Base-by-base conservation (phyloP, 2,888 invertebrate genomes). In the Acanthosoma haemorrhoidale region DNA sequence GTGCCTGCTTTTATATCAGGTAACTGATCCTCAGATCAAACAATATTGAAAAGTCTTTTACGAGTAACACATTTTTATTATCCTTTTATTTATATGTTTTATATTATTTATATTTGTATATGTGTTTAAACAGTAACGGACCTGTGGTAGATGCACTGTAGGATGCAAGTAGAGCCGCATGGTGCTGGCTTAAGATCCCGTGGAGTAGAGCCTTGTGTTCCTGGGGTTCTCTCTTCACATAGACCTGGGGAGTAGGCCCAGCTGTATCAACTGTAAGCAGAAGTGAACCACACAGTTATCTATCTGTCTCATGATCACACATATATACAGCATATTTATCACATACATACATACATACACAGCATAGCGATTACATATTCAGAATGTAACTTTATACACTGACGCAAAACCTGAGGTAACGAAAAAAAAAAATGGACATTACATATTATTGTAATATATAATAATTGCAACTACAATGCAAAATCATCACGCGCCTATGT, bases 111-210 rank as follows among this genome's bases (percentile, higher is more conserved):
- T 13, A 38, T 15, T 66, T 41, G n/a, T 29, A 66, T 21, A 6
- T 25, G 16, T 25, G 21, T n/a, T n/a, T n/a, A n/a, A n/a, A n/a
- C n/a, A n/a, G n/a, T n/a, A n/a, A 77, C 79, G 79, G 80, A 87
- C 88, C 88, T 80, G 82, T 80, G 77, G 82, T 84, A 78, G 81
- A 84, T 76, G 82, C 84, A 77, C 85, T 87, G 79, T 87, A 88
- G 74, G 76, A 88, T 74, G 76, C 80, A 80, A 79, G 75, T 81
- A 81, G 76, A 79, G 80, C 77, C 13, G 84, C 82, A 75, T 83
- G 83, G 76, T 83, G 84, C 76, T 83, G 83, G 72, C 87, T 87
- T 69, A 88, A 83, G 72, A 88, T 85, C 4, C 86, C 86, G 76
- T 87, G 87, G 68, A 88, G 82, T 70, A 88, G 82, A 71, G 84